Percentiles rank a stretch among this genome's conserved stretches.
Evolutionary conservation across 2,888 invertebrate species (phyloP).

Genomic region (Therioaphis trifolii): DNA sequence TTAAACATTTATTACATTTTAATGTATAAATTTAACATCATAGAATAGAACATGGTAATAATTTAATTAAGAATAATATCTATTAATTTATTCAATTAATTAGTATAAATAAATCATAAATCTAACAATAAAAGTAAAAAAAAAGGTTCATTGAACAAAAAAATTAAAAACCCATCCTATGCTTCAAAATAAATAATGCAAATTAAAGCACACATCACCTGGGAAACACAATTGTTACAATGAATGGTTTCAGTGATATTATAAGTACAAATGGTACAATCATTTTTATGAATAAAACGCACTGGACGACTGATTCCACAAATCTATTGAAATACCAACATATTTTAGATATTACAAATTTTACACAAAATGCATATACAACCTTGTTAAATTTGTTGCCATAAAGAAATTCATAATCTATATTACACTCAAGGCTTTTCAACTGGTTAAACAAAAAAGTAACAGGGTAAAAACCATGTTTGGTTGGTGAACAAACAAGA

Average conservation of each 20-base stretch:
- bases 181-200: background rate
- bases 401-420: slow-evolving; percentile 51
- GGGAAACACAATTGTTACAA: slow-evolving; percentile 25
- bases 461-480: slow-evolving; percentile 19
- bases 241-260: background rate
- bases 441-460: slow-evolving; percentile 32
- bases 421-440: slow-evolving; percentile 37
- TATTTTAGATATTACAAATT: background rate
- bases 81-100: no score
- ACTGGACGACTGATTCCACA: slow-evolving; percentile 48
- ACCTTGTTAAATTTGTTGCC: slow-evolving; percentile 55
- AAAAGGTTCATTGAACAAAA: no score
- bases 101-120: no score
- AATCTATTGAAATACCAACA: slow-evolving; percentile 32
- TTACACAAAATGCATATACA: background rate
- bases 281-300: slow-evolving; percentile 54
- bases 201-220: slow-evolving; percentile 8
- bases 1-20: no score
- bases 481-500: slow-evolving; percentile 21
- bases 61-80: no score
- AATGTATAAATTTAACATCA: no score
- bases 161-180: no score
- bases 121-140: no score
- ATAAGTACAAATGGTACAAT: slow-evolving; percentile 28
- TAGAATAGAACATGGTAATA: no score